Evolutionary conservation across 2,888 invertebrate genomes (phyloP), one percentile per base, ranked within the genome.

Genomic region (Dascillus cervinus): DNA sequence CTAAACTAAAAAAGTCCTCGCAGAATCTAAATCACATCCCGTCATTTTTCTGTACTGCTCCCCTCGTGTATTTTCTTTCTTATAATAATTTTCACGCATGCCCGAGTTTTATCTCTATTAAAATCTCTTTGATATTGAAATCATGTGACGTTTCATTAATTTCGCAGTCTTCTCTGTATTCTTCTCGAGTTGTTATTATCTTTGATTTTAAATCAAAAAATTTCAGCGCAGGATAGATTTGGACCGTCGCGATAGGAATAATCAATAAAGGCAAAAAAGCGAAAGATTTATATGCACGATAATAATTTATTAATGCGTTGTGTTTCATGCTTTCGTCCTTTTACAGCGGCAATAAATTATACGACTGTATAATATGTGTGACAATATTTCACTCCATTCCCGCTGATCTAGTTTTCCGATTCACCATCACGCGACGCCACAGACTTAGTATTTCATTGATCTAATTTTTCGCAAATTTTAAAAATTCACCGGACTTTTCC

Each of bases 141-240:
- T 64, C 67, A 66, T 60, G 59, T 62, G 62, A 62, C 61, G 60
- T 64, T 63, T 62, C 62, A 61, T 63, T 64, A 61, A 63, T 64
- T 62, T 56, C 47, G 54, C 52, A n/a, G 56, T 59, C 60, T 58
- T 58, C 52, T 57, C 56, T 54, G 53, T 46, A 57, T 58, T 58
- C 57, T 54, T 53, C 46, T 44, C 51, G 49, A 50, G 49, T 39
- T 35, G 39, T 39, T 39, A 39, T 32, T n/a, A n/a, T n/a, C 35
- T 39, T 34, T 39, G 39, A 39, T 35, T 39, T 29, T 25, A 22
- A 39, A 35, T 39, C 8, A 17, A 17, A 17, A 17, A 17, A 4
- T 8, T 6, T 4, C 17, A 6, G 17, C 8, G 17, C 17, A 17
- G 4, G 8, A 17, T 6, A 4, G 8, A 17, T 17, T 17, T 17